Conservation (phyloP, 2,113 vertebrate species). For the Progne subis region DNA sequence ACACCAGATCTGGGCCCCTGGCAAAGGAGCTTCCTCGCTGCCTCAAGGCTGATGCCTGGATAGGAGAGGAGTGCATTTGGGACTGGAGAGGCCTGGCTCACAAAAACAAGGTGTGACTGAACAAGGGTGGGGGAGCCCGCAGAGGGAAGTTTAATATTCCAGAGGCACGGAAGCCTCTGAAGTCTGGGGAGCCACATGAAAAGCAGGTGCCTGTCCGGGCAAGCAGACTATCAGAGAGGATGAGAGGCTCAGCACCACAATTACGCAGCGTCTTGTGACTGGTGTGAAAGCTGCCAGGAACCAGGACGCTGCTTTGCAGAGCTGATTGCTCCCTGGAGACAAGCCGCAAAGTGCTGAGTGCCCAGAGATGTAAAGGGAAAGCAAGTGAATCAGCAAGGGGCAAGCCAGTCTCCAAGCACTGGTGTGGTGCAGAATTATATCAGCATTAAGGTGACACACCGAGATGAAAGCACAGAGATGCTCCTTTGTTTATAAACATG, state of each 20-base stretch:
- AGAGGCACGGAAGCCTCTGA: not conserved
- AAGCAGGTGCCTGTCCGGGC: not conserved
- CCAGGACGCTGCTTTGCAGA: fast-evolving
- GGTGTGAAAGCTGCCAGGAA: not conserved
- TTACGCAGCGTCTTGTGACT: not conserved
- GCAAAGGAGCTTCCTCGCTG: not conserved
- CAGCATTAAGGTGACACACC: not conserved
- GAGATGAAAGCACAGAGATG: not conserved
- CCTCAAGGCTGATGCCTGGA: not conserved
- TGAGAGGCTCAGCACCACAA: not conserved
- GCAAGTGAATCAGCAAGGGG: not conserved
- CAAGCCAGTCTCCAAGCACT: not conserved
- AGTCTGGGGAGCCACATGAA: constrained; percentile 1
- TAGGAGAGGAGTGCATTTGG: not conserved
- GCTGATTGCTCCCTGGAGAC: not conserved
- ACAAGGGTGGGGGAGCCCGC: not conserved
- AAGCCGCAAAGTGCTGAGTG: not conserved
- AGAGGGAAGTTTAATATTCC: not conserved
- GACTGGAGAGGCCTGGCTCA: not conserved
- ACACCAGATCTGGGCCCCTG: not conserved
- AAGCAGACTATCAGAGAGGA: not conserved
- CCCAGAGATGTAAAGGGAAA: not conserved
- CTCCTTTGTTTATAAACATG: not conserved
- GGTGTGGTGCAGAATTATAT: not conserved
- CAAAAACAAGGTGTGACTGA: not conserved